These are phyloP conservation scores for Acleris emargana DNA, from an alignment of 2,888 invertebrate genomes.

Conservation along the genomic window DNA sequence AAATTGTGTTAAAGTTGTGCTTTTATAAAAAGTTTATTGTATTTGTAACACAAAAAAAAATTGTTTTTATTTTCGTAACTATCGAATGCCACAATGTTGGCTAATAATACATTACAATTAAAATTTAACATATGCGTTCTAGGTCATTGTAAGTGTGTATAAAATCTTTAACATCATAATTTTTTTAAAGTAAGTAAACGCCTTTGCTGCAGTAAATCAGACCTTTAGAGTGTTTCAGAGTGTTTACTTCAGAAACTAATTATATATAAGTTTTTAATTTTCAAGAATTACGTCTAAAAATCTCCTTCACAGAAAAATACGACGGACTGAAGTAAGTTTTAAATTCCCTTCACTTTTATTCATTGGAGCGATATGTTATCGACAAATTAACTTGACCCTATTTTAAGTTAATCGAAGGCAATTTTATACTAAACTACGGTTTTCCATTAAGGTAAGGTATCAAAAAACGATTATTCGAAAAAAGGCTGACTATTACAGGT, in stretches of 20 bases:
- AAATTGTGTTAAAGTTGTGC: no score
- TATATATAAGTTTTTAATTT: conserved; percentile 9
- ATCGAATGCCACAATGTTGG: neutral
- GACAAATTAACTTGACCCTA: conserved; percentile 28
- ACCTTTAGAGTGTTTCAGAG: no score
- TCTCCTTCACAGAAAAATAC: conserved; percentile 20
- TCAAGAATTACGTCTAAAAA: conserved; percentile 7
- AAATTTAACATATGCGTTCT: neutral
- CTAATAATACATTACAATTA: neutral
- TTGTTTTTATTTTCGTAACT: no score
- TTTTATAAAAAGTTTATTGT: no score
- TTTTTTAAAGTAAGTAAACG: no score
- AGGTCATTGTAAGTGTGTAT: no score
- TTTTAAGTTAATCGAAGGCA: conserved; percentile 20
- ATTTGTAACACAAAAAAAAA: no score
- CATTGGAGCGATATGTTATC: conserved; percentile 30
- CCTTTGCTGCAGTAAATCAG: no score
- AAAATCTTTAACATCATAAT: no score
- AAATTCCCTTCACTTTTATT: conserved; percentile 30
- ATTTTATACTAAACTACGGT: conserved; percentile 26
- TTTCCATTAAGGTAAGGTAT: conserved; percentile 16
- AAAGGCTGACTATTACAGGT: conserved; percentile 5
- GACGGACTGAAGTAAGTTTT: conserved; percentile 19
- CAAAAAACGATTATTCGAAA: conserved; percentile 22
- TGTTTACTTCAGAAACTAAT: neutral